A percentile compares a stretch with the other conserved stretches of the same genome.
Evolutionary conservation across 1,140 invertebrate genomes (phyloP).

Genomic region (Micrasema longulum): DNA sequence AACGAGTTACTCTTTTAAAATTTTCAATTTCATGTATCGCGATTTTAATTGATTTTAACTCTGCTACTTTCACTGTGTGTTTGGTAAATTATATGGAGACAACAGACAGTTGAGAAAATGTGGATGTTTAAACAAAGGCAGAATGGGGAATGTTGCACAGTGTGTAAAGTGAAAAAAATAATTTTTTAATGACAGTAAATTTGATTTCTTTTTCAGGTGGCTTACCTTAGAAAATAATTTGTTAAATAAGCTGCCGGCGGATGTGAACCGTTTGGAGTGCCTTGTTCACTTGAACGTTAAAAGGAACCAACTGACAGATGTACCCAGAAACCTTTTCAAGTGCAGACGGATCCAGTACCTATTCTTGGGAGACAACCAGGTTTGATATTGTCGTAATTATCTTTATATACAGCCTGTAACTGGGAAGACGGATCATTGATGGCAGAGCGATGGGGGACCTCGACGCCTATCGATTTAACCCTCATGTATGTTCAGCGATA

Average conservation of each 20-base stretch:
- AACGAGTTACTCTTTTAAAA: too few relatives aligned
- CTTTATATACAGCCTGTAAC: not conserved
- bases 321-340: slow-evolving; percentile 65
- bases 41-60: too few relatives aligned
- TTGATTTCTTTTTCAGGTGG: slow-evolving; percentile 67
- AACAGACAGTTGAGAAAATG: not conserved
- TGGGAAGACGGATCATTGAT: too few relatives aligned
- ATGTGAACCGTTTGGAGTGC: slow-evolving; percentile 64
- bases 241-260: slow-evolving; percentile 65
- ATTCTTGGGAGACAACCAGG: slow-evolving; percentile 69
- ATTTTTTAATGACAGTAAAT: too few relatives aligned
- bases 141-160: too few relatives aligned
- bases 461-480: not conserved
- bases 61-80: too few relatives aligned
- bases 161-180: not conserved
- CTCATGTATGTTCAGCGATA: too few relatives aligned
- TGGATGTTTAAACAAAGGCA: too few relatives aligned
- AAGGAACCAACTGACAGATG: slow-evolving; percentile 66
- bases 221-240: slow-evolving; percentile 71
- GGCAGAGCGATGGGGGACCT: too few relatives aligned
- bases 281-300: slow-evolving; percentile 71
- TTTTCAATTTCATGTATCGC: too few relatives aligned
- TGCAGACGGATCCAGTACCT: slow-evolving; percentile 68
- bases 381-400: too few relatives aligned
- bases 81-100: too few relatives aligned